These are phyloP conservation scores for Herpetotheres cachinnans DNA, from an alignment of 2,113 vertebrate genomes.

Conservation along the genomic window DNA sequence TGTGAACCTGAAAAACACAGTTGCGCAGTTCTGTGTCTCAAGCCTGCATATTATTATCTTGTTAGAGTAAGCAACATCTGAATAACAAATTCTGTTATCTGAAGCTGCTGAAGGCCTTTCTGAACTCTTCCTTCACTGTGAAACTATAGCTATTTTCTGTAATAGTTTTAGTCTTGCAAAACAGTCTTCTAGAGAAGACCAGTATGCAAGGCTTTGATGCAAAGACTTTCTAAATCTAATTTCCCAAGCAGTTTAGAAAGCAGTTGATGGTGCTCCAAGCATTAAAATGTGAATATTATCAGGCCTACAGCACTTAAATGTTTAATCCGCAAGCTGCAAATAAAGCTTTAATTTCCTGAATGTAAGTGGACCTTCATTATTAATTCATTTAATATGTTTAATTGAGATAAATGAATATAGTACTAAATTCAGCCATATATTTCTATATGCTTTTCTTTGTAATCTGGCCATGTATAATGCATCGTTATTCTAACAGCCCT, in stretches of 20 bases:
- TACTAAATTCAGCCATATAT: background rate
- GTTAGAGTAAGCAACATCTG: constrained; percentile 52
- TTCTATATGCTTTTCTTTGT: constrained; percentile 42
- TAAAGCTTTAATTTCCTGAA: constrained; percentile 15
- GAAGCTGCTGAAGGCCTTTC: constrained; percentile 47
- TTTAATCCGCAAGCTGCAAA: background rate
- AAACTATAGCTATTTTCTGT: constrained; percentile 10
- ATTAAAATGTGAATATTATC: constrained; percentile 47
- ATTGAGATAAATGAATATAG: constrained; percentile 26
- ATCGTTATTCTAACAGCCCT: constrained; percentile 62
- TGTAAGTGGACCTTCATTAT: constrained; percentile 36
- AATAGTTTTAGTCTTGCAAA: constrained; percentile 15
- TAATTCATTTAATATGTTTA: constrained; percentile 62
- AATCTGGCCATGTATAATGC: constrained; percentile 38
- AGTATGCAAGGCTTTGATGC: constrained; percentile 11
- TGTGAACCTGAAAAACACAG: constrained; percentile 23
- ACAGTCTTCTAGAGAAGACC: background rate
- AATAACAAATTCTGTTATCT: constrained; percentile 59
- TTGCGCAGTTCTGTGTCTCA: constrained; percentile 2
- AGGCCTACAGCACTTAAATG: background rate
- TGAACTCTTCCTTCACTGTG: constrained; percentile 17
- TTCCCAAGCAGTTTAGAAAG: constrained; percentile 7
- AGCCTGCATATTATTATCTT: constrained; percentile 46
- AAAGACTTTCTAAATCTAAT: constrained; percentile 22
- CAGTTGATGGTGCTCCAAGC: constrained; percentile 26